These are phyloP conservation scores for Galeruca laticollis DNA, from an alignment of 2,888 invertebrate species.

Conservation along the genomic window DNA sequence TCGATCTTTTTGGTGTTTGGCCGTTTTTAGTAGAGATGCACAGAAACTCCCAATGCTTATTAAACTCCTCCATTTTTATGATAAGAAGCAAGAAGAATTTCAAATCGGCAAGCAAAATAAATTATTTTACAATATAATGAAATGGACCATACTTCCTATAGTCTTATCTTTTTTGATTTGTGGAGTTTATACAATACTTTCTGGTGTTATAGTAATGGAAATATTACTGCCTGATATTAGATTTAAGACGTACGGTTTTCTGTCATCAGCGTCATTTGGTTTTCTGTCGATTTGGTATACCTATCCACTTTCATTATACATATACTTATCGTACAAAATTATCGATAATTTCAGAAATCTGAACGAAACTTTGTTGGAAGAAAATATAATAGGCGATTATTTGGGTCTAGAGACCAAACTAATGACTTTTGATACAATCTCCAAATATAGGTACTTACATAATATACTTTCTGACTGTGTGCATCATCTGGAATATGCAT, in stretches of 20 bases:
- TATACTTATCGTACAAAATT: conserved; percentile 12
- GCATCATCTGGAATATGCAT: conserved; percentile 21
- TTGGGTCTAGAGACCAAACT: neutral
- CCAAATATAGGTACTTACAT: conserved; percentile 14
- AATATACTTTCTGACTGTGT: conserved; percentile 23
- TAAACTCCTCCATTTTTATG: conserved; percentile 10
- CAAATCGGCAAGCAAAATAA: neutral
- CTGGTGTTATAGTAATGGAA: neutral
- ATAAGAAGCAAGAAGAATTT: conserved; percentile 8
- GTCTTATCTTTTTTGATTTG: neutral
- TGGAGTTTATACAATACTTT: conserved; percentile 3
- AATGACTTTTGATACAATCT: neutral
- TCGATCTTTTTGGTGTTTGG: conserved; percentile 6
- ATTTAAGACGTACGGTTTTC: neutral
- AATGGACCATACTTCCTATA: conserved; percentile 12
- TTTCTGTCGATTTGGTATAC: conserved; percentile 12
- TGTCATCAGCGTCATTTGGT: neutral
- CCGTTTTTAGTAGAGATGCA: neutral
- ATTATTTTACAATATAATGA: neutral
- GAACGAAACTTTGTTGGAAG: neutral
- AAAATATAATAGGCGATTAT: conserved; percentile 2
- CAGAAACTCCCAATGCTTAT: conserved; percentile 12
- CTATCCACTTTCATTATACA: conserved; percentile 15
- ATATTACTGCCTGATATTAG: neutral
- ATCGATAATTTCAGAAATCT: conserved; percentile 3